Conservation (phyloP, 2,113 vertebrate species). For the Tychaedon coryphoeus region DNA sequence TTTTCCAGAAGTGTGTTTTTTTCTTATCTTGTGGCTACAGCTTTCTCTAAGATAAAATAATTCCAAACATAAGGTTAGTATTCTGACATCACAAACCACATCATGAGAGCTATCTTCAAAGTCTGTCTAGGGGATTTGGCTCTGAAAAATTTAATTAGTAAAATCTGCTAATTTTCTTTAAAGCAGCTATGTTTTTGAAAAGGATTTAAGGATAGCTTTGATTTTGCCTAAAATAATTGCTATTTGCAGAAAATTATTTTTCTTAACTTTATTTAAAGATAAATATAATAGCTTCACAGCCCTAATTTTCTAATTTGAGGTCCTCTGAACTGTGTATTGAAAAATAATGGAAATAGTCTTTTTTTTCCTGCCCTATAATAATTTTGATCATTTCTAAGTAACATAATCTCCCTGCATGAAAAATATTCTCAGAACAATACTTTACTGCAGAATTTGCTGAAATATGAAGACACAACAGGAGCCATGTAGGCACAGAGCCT, state of each 20-base stretch:
- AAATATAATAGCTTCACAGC: not conserved
- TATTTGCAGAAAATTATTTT: not conserved
- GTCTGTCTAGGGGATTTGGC: not conserved
- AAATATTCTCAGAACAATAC: not conserved
- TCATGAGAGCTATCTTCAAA: not conserved
- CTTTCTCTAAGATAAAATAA: constrained; percentile 32
- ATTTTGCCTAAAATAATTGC: not conserved
- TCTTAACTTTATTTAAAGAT: not conserved
- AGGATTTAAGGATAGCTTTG: not conserved
- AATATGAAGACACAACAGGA: not conserved
- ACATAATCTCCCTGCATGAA: not conserved
- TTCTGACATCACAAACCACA: not conserved
- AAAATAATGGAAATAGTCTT: not conserved
- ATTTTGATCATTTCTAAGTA: not conserved
- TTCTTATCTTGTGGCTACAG: constrained; percentile 28
- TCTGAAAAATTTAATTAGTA: not conserved
- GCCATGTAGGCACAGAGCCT: not conserved
- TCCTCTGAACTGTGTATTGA: not conserved
- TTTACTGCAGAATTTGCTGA: not conserved
- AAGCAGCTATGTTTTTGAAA: not conserved
- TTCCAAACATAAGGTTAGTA: not conserved
- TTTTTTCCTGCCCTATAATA: not conserved
- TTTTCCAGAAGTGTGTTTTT: not conserved
- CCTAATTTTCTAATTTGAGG: not conserved
- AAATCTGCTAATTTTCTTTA: not conserved